Evolutionary conservation across 2,113 vertebrate genomes (phyloP), one percentile per base, ranked within the genome.

Genomic region (Carassius auratus): DNA sequence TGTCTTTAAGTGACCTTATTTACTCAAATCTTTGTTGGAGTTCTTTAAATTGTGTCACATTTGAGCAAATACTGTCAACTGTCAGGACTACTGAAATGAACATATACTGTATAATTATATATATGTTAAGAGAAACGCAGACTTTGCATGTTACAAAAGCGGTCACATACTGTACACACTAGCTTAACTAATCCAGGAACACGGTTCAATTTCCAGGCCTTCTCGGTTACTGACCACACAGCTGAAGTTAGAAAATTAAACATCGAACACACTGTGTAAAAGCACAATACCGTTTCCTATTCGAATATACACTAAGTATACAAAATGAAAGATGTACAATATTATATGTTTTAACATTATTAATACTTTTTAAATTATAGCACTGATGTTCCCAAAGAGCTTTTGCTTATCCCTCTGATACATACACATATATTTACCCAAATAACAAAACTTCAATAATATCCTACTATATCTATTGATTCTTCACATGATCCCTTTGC

Each of bases 321-420:
- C 81, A 92, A 92, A 91, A 88, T 42, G 33, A 66, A 36, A 84
- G 62, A 89, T 93, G 92, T 87, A 92, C 90, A 88, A 90, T 88
- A 92, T 89, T 91, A 91, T 91, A 93, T 90, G 45, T 87, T 91
- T 91, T 93, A 93, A 92, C 92, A 93, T 87, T 86, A 89, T 84
- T 91, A 92, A 93, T 85, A 84, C 66, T 90, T 86, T 92, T 93
- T 90, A 90, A 92, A 87, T 92, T 92, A 93, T 89, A 92, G 89
- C 89, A 91, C 90, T 88, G 87, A 76, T 89, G 79, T 84, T 86
- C 88, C 87, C 81, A 84, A 55, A 84, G 87, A 80, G 91, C 64
- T 69, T 88, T 61, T 83, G n/a, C n/a, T 38, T 85, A 86, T 76
- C 64, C 80, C 84, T 89, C 87, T 83, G 86, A 76, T 85, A 77